Evolutionary conservation across 1,140 invertebrate genomes (phyloP).

Genomic region (Ephestia elutella): DNA sequence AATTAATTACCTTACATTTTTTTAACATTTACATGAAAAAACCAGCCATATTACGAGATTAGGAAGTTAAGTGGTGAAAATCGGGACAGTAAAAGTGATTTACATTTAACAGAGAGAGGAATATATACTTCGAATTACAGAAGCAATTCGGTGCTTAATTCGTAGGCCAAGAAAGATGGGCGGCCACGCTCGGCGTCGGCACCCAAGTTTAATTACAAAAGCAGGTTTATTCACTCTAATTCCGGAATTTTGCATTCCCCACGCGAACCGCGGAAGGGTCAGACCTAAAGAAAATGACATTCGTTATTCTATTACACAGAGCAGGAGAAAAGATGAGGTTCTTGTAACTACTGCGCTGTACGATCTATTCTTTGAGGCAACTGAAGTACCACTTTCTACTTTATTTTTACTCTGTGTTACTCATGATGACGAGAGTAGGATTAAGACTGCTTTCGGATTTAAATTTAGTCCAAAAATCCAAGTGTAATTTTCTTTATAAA

Average conservation of each 20-base stretch:
- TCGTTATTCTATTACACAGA: slow-evolving; percentile 69
- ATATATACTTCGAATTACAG: slow-evolving; percentile 72
- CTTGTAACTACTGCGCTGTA: slow-evolving; percentile 52
- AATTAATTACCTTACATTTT: not conserved
- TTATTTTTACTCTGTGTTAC: not conserved
- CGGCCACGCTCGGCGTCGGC: slow-evolving; percentile 41
- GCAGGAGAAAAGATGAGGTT: slow-evolving; percentile 52
- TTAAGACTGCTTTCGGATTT: not conserved
- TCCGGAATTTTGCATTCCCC: slow-evolving; percentile 70
- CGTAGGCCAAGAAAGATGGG: slow-evolving; percentile 72
- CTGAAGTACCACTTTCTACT: not conserved
- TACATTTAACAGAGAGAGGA: slow-evolving; percentile 66
- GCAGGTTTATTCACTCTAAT: slow-evolving; percentile 71
- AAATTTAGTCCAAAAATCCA: not conserved
- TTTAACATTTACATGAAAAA: not conserved
- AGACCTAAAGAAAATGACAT: slow-evolving; percentile 71
- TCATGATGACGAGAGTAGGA: not conserved
- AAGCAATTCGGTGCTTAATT: slow-evolving; percentile 72
- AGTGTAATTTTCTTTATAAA: not conserved
- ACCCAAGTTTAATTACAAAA: slow-evolving; percentile 70
- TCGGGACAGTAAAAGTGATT: slow-evolving; percentile 69
- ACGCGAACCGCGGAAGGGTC: slow-evolving; percentile 70
- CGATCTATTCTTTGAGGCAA: not conserved
- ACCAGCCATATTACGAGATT: slow-evolving; percentile 30
- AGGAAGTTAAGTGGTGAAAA: slow-evolving; percentile 42